phyloP scores from a whole-genome alignment of 2,797 vertebrate genomes.

The Rhyacichthys aspro region DNA sequence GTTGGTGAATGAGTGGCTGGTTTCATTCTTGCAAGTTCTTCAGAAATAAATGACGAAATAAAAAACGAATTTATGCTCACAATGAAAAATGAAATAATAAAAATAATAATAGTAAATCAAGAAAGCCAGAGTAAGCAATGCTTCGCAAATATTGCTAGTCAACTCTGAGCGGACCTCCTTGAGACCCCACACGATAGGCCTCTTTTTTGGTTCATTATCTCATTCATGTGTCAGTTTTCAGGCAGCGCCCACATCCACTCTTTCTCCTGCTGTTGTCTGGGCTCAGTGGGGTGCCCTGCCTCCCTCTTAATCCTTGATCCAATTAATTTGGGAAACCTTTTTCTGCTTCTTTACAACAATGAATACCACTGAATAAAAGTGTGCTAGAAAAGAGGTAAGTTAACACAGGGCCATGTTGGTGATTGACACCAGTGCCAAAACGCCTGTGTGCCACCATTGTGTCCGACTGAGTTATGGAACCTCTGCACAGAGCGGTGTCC shows the following conservation, averaged over 20 bases:
- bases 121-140: no score
- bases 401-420: conserved; percentile 67
- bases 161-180: conserved; percentile 41
- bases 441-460: conserved; percentile 67
- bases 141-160: no score
- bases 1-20: no score
- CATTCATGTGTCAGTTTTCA: conserved; percentile 79
- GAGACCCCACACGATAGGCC: conserved; percentile 70
- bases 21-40: no score
- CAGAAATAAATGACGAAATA: no score
- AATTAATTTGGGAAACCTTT: conserved; percentile 81
- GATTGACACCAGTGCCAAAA: conserved; percentile 81
- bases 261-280: conserved; percentile 74
- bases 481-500: conserved; percentile 56
- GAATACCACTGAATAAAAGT: conserved; percentile 71
- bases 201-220: conserved; percentile 65
- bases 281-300: conserved; percentile 70
- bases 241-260: conserved; percentile 54
- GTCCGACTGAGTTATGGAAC: conserved; percentile 61
- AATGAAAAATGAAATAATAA: no score
- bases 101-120: no score
- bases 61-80: no score
- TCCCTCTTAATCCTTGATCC: conserved; percentile 82
- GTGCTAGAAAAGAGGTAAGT: conserved; percentile 72
- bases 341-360: conserved; percentile 60